These are phyloP conservation scores for Manacus vitellinus DNA, from an alignment of 2,113 vertebrate genomes.

Conservation along the genomic window DNA sequence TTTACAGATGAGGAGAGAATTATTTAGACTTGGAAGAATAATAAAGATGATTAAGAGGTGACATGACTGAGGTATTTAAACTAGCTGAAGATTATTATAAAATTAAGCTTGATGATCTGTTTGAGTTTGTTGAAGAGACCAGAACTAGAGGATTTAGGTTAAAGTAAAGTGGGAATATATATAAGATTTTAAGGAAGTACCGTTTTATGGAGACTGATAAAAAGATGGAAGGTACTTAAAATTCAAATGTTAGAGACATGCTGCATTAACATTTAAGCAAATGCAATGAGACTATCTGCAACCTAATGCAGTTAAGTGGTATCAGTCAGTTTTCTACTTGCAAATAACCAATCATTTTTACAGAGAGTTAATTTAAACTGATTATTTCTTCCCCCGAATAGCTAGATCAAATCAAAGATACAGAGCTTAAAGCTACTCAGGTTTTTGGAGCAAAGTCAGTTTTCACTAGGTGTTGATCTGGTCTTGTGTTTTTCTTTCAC, in stretches of 20 bases:
- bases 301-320: constrained; percentile 26
- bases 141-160: constrained; percentile 47
- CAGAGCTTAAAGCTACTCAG: not conserved
- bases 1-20: constrained; percentile 20
- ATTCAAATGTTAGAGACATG: constrained; percentile 17
- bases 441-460: not conserved
- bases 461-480: not conserved
- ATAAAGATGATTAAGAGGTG: constrained; percentile 49
- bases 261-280: constrained; percentile 51
- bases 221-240: constrained; percentile 45
- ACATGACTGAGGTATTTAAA: constrained; percentile 35
- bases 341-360: constrained; percentile 32
- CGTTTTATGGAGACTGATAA: constrained; percentile 25
- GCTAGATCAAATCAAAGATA: not conserved
- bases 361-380: not conserved
- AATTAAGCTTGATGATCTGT: constrained; percentile 59
- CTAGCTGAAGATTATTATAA: constrained; percentile 45
- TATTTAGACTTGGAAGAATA: constrained; percentile 36
- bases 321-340: constrained; percentile 14
- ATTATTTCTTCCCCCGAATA: not conserved
- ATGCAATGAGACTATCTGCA: not conserved
- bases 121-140: constrained; percentile 35
- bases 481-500: not conserved
- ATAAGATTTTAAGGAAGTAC: constrained; percentile 32
- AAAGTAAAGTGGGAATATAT: constrained; percentile 54